These are phyloP conservation scores for Microchrysa polita DNA, from an alignment of 2,888 invertebrate species.

Conservation along the genomic window DNA sequence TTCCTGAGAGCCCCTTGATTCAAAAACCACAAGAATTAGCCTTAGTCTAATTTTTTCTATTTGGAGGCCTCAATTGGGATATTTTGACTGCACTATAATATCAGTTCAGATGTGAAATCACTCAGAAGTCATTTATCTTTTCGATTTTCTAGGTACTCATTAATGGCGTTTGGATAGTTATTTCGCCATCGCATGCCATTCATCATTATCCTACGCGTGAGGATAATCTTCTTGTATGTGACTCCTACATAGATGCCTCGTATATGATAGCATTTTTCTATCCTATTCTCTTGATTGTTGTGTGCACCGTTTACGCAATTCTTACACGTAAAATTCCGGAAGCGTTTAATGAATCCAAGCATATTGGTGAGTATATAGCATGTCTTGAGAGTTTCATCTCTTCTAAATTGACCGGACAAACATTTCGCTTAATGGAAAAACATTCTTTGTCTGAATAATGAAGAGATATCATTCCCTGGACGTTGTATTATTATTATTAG, in stretches of 20 bases:
- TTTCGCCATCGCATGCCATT: constrained; percentile 88
- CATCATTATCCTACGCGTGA: constrained; percentile 91
- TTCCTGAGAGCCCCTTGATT: too few species aligned
- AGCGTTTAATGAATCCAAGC: constrained; percentile 98
- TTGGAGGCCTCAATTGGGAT: too few species aligned
- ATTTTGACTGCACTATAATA: too few species aligned
- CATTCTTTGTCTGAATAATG: too few species aligned
- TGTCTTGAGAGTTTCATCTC: too few species aligned
- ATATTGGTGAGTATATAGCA: constrained; percentile 82
- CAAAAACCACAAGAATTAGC: too few species aligned
- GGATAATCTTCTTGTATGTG: constrained; percentile 92
- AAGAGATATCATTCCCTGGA: too few species aligned
- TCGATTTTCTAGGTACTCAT: constrained; percentile 75
- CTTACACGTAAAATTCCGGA: constrained; percentile 97
- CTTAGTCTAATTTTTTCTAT: too few species aligned
- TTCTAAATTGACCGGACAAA: too few species aligned
- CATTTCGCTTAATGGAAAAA: too few species aligned
- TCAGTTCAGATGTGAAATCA: not conserved
- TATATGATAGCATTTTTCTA: constrained; percentile 95
- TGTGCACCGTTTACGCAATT: constrained; percentile 96
- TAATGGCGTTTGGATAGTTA: constrained; percentile 91
- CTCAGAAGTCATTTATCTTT: not conserved
- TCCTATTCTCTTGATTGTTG: constrained; percentile 87
- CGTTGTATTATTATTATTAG: too few species aligned
- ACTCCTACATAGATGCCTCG: constrained; percentile 90